Evolutionary conservation across 2,888 invertebrate genomes (phyloP), one percentile per base, ranked within the genome.

Genomic region (Pterostichus niger): DNA sequence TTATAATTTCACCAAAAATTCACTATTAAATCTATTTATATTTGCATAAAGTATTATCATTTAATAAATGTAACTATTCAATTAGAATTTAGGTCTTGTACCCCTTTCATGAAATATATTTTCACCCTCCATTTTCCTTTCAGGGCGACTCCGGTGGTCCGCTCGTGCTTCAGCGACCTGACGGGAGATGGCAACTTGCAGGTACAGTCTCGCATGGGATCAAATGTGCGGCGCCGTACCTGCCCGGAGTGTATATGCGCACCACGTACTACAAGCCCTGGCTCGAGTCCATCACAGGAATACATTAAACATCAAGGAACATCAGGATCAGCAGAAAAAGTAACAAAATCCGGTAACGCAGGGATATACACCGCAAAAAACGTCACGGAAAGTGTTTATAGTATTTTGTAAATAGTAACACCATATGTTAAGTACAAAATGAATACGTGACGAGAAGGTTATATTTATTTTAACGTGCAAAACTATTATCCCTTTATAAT

Each of bases 161-260:
- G 0, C 89, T 98, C 84, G 96, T 97, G 77, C 91, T 97, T 9
- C 95, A 96, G 87, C 91, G 96, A 76, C 92, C 94, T 0, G 96
- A 97, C 86, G 97, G 97, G 0, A 93, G 95, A 84, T 98, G 97
- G 94, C 94, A 96, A 85, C 91, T 98, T 5, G 96, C 96, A 0
- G 98, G 98, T 6, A 98, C 97, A 0, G 98, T 98, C 0, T 97
- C 97, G 6, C 97, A 98, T 87, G 98, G 98, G n/a, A 97, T 97
- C 86, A 97, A 97, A 88, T 98, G 98, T 87, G 97, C 97, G 0
- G 96, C 97, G 3, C 97, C 97, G 0, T 97, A 96, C 90, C 90
- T 97, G 33, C 97, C 97, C 0, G 98, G 98, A 9, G 97, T 98
- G 49, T 98, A 98, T 89, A 98, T 98, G 97, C 92, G 97, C 86